Evolutionary conservation across 2,113 vertebrate genomes (phyloP).

Genomic region (Malurus melanocephalus): DNA sequence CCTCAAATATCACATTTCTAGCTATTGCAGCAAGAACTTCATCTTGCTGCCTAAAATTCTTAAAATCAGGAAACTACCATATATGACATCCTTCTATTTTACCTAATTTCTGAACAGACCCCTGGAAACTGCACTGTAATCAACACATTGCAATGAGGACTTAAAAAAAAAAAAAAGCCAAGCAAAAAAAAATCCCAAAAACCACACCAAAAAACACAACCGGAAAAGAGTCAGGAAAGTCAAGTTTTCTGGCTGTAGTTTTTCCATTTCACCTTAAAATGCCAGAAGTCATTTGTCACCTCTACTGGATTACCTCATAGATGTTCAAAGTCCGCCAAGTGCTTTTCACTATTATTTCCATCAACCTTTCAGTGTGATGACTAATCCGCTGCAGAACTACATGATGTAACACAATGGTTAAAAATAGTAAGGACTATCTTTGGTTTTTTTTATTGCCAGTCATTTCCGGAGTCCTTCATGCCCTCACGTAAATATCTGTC

Average conservation of each 20-base stretch:
- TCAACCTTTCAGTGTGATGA: conserved; percentile 43
- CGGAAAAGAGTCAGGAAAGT: not conserved
- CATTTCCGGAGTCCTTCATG: not conserved
- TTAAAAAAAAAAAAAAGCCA: not conserved
- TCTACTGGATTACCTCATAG: conserved; percentile 31
- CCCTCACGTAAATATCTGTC: not conserved
- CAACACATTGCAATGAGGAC: not conserved
- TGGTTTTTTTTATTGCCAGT: conserved; percentile 5
- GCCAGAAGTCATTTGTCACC: conserved; percentile 40
- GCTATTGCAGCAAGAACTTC: not conserved
- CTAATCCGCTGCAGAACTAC: conserved; percentile 36
- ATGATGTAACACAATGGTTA: conserved; percentile 46
- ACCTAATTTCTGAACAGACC: not conserved
- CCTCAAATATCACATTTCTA: not conserved
- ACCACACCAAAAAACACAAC: not conserved
- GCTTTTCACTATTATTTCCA: conserved; percentile 47
- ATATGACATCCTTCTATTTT: not conserved
- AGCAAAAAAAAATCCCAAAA: not conserved
- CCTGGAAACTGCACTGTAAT: not conserved
- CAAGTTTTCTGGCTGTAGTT: not conserved
- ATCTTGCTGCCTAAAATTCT: not conserved
- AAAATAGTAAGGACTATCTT: conserved; percentile 39
- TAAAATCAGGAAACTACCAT: not conserved
- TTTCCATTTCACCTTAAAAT: conserved; percentile 48
- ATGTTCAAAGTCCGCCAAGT: conserved; percentile 21